Evolutionary conservation across 2,113 vertebrate species (phyloP).

Genomic region (Petrocephalus microphthalmus): DNA sequence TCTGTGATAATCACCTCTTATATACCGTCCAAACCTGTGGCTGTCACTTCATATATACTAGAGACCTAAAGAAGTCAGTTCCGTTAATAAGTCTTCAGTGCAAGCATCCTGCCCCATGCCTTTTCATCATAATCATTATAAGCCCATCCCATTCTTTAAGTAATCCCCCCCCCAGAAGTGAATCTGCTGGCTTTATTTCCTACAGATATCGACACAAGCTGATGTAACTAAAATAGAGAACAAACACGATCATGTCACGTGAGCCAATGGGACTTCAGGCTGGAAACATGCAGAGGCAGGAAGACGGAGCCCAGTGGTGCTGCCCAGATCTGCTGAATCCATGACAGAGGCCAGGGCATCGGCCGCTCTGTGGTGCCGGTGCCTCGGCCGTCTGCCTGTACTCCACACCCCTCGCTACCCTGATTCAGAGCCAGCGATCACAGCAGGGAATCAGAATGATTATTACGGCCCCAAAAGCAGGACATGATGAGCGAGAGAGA

Average conservation of each 20-base stretch:
- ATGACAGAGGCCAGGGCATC: neutral
- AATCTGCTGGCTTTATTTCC: neutral
- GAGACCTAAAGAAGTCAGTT: neutral
- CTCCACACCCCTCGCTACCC: neutral
- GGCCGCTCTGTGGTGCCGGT: too few species aligned
- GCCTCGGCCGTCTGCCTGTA: neutral
- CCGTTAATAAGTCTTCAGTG: neutral
- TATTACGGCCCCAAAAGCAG: constrained; percentile 31
- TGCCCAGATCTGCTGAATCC: neutral
- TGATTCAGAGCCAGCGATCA: constrained; percentile 1
- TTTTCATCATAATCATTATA: neutral
- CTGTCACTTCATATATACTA: neutral
- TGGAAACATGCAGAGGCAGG: neutral
- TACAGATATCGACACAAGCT: neutral
- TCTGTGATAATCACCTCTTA: neutral
- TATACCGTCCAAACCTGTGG: neutral
- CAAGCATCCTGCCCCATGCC: neutral
- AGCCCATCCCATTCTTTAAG: neutral
- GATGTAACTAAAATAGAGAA: neutral
- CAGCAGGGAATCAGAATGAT: neutral
- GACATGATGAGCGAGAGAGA: constrained; percentile 21
- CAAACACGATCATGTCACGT: neutral
- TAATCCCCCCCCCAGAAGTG: neutral
- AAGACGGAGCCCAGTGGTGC: neutral
- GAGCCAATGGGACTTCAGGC: neutral